These are phyloP conservation scores for Cygnus olor DNA, from an alignment of 2,797 vertebrate genomes.

Conservation along the genomic window DNA sequence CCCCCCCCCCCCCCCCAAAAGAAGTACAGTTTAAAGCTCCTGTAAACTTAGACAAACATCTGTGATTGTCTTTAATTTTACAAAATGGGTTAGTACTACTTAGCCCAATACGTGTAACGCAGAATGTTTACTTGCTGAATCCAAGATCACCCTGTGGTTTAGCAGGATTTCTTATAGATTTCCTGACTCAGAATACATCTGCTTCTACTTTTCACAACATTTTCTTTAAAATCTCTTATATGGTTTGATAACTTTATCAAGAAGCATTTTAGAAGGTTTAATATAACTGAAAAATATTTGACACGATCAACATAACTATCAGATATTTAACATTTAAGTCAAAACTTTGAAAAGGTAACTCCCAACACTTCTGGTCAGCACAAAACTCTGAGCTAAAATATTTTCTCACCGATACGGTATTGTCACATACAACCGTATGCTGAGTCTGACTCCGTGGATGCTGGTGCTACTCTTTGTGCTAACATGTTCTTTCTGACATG, in stretches of 20 bases:
- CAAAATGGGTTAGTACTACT: not conserved
- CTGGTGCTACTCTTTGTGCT: not conserved
- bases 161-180: not conserved
- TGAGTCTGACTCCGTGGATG: fast-evolving
- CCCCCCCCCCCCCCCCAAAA: not conserved
- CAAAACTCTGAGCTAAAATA: not conserved
- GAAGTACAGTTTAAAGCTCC: fast-evolving
- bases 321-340: not conserved
- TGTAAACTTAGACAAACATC: not conserved
- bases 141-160: not conserved
- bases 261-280: not conserved
- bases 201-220: not conserved
- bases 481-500: not conserved
- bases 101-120: not conserved
- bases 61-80: not conserved
- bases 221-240: not conserved
- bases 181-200: not conserved
- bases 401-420: not conserved
- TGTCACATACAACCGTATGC: not conserved
- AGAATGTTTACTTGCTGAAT: not conserved
- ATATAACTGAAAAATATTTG: not conserved
- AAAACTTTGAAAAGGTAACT: not conserved
- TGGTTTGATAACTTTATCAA: not conserved
- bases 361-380: not conserved
- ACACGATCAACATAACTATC: not conserved